Conservation (phyloP, 2,113 vertebrate genomes). For the Sigmodon hispidus region DNA sequence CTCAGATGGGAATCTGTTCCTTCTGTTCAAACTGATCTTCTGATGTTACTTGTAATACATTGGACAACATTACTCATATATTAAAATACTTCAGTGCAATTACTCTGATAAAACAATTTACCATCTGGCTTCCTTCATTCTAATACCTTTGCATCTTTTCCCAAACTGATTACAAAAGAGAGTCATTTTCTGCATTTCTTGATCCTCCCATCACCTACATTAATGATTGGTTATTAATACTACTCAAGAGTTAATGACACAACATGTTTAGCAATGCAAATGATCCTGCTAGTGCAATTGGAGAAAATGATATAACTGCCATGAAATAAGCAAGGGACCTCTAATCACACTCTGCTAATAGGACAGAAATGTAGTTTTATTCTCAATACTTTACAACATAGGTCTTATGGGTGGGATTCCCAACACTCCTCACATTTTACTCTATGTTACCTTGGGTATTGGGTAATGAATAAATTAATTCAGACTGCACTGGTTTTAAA, state of each 20-base stretch:
- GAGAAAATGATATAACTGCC: constrained; percentile 63
- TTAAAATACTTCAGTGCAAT: constrained; percentile 64
- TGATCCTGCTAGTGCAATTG: constrained; percentile 39
- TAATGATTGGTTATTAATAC: constrained; percentile 58
- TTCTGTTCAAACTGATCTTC: background rate
- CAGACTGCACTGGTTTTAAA: constrained; percentile 65
- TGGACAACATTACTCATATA: constrained; percentile 45
- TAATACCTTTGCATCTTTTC: constrained; percentile 66
- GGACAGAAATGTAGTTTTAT: constrained; percentile 59
- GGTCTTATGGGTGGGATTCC: constrained; percentile 72
- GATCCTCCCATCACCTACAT: constrained; percentile 64
- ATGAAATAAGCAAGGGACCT: constrained; percentile 49
- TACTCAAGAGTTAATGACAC: constrained; percentile 60
- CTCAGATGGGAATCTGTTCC: background rate
- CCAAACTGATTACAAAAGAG: constrained; percentile 72
- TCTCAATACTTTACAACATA: constrained; percentile 58
- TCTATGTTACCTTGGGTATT: constrained; percentile 40
- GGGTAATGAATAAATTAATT: constrained; percentile 68
- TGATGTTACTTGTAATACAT: constrained; percentile 46
- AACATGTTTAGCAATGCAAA: constrained; percentile 60
- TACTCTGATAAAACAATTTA: constrained; percentile 72
- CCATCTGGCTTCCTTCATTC: constrained; percentile 67
- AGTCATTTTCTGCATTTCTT: constrained; percentile 72
- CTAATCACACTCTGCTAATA: constrained; percentile 69
- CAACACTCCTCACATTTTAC: constrained; percentile 49